Conservation (phyloP, 2,888 invertebrate genomes). For the Ypsolopha scabrella region DNA sequence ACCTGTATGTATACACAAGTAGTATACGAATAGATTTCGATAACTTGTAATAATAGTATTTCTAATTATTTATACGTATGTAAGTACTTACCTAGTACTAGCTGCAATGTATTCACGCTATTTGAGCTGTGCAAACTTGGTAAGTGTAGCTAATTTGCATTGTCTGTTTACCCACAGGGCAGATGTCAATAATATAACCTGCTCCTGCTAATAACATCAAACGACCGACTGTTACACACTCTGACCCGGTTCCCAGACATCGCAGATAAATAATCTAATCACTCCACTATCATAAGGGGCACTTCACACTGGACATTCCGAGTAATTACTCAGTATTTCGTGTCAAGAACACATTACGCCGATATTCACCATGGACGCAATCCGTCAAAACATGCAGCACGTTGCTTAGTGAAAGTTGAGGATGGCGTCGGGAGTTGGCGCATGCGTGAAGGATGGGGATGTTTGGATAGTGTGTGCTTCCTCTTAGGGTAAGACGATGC, state of each 20-base stretch:
- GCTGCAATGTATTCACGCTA: too few species aligned
- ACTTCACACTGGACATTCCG: conserved; percentile 37
- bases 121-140: not conserved
- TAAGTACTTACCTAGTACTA: too few species aligned
- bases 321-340: conserved; percentile 27
- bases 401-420: conserved; percentile 50
- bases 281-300: conserved; percentile 53
- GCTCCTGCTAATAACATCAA: conserved; percentile 8
- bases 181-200: conserved; percentile 20
- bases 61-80: too few species aligned
- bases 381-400: conserved; percentile 50
- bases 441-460: conserved; percentile 38
- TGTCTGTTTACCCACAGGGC: not conserved
- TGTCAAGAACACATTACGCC: conserved; percentile 63
- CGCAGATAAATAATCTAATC: not conserved
- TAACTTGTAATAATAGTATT: too few species aligned
- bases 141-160: not conserved
- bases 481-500: not conserved
- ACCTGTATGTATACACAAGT: too few species aligned
- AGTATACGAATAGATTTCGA: too few species aligned
- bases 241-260: not conserved
- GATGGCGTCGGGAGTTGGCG: conserved; percentile 58
- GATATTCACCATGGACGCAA: conserved; percentile 33
- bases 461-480: not conserved
- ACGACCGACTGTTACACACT: conserved; percentile 6